Base-by-base conservation (phyloP, 2,797 vertebrate genomes). In the Mastacembelus armatus region DNA sequence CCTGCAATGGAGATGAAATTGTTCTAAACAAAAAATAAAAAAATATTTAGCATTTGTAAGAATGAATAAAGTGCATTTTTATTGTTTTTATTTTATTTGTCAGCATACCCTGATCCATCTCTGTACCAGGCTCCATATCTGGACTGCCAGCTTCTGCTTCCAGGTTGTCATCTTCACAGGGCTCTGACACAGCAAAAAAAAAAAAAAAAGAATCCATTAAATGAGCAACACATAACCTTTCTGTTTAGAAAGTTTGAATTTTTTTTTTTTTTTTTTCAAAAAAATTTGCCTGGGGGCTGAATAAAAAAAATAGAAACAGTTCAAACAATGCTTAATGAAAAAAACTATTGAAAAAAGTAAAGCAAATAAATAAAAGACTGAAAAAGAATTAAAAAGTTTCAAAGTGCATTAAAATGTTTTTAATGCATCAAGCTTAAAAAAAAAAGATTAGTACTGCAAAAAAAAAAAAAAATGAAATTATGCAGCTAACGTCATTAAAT, bases 71-170 rank as follows among this genome's bases (percentile, higher is more conserved):
- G n/a, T n/a, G n/a, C n/a, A n/a, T n/a, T n/a, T 22, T 22, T 14
- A 18, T 56, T 22, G 40, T 50, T 24, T 40, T 54, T 16, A 10
- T 9, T 10, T 7, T 22, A 48, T 57, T 1, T 10, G 50, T 26
- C n/a, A 9, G 50, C 90, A 45, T 92, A 99, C 98, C 97, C 43
- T 99, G 95, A 67, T 98, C 96, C 89, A 96, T 90, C 80, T 98
- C 96, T 22, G 96, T 96, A 10, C 95, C 96, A 0, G 95, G 95
- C 85, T 98, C 96, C 68, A 95, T 90, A 60, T 98, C 94, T 76
- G 94, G 86, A 83, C 94, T 93, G 50, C 94, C 94, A 0, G 96
- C 96, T 56, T 97, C 96, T 4, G 95, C 95, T 18, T 96, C 95
- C 63, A 92, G 92, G 39, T 94, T 92, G 6, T 94, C 92, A 18